Conservation (phyloP, 2,888 invertebrate species). For the Trichacis sp. region DNA sequence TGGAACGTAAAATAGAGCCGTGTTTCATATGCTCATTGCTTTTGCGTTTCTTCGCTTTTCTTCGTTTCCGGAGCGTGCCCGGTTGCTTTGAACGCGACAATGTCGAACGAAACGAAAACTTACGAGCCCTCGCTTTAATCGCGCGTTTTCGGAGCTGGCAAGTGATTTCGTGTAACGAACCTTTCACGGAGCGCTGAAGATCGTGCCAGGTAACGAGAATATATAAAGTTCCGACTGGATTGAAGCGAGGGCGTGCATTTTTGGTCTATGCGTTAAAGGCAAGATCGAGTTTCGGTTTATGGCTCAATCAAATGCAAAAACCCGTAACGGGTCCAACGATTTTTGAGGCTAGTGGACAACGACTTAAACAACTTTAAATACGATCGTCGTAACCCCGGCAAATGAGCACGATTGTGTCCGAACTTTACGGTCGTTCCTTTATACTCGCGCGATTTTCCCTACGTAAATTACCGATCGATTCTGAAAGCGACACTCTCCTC, state of each 20-base stretch:
- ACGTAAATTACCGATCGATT: slow-evolving; percentile 1
- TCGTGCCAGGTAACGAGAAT: slow-evolving; percentile 22
- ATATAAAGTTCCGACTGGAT: slow-evolving; percentile 31
- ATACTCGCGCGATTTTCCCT: not conserved
- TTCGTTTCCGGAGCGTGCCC: slow-evolving; percentile 35
- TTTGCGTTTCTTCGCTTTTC: slow-evolving; percentile 30
- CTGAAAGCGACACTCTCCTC: not conserved
- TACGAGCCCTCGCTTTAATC: not conserved
- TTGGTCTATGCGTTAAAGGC: slow-evolving; percentile 47
- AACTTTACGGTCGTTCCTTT: not conserved
- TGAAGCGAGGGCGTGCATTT: slow-evolving; percentile 37
- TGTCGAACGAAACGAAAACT: slow-evolving; percentile 29
- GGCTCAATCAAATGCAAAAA: slow-evolving; percentile 55
- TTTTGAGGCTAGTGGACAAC: slow-evolving; percentile 28
- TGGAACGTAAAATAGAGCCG: slow-evolving; percentile 41
- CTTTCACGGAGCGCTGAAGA: slow-evolving; percentile 28
- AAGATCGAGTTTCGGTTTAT: slow-evolving; percentile 51
- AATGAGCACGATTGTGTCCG: slow-evolving; percentile 22
- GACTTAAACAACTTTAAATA: slow-evolving; percentile 40
- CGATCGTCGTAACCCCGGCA: slow-evolving; percentile 34
- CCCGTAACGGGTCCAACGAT: slow-evolving; percentile 28
- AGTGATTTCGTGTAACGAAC: not conserved
- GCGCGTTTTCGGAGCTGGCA: not conserved
- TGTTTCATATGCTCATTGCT: slow-evolving; percentile 42
- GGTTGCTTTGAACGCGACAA: slow-evolving; percentile 33